Percentiles rank a stretch among this genome's conserved stretches.
Evolutionary conservation across 2,113 vertebrate species (phyloP).

Genomic region (Mobula birostris): DNA sequence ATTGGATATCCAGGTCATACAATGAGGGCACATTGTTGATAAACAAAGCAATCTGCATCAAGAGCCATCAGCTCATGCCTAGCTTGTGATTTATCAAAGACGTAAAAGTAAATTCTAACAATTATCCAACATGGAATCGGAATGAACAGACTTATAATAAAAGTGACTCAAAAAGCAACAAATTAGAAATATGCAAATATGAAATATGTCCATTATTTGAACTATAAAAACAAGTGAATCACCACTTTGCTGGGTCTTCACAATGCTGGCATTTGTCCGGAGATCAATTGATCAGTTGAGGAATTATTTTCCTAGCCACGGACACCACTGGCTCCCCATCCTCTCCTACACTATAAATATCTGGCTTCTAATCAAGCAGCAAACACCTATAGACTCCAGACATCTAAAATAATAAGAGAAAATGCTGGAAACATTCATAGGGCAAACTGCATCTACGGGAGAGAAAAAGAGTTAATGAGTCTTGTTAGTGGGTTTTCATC

Average conservation of each 20-base stretch:
- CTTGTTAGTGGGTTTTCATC: too few species aligned
- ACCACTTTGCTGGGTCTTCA: too few species aligned
- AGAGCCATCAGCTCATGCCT: neutral
- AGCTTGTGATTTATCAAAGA: neutral
- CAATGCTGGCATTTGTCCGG: neutral
- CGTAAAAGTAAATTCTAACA: neutral
- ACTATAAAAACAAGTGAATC: neutral
- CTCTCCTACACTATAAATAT: too few species aligned
- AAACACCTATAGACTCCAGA: too few species aligned
- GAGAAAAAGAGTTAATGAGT: too few species aligned
- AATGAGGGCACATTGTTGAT: neutral
- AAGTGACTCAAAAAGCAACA: neutral
- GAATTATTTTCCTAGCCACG: too few species aligned
- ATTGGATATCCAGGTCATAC: neutral
- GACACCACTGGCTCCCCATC: too few species aligned
- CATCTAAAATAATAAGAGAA: too few species aligned
- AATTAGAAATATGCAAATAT: neutral
- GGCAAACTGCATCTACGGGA: too few species aligned
- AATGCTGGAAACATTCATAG: too few species aligned
- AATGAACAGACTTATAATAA: neutral
- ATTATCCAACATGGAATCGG: neutral
- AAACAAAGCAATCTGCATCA: neutral
- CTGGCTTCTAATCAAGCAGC: too few species aligned
- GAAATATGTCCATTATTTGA: neutral
- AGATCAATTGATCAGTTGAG: neutral